Evolutionary conservation across 2,888 invertebrate species (phyloP).

Genomic region (Oxyteleia sp.): DNA sequence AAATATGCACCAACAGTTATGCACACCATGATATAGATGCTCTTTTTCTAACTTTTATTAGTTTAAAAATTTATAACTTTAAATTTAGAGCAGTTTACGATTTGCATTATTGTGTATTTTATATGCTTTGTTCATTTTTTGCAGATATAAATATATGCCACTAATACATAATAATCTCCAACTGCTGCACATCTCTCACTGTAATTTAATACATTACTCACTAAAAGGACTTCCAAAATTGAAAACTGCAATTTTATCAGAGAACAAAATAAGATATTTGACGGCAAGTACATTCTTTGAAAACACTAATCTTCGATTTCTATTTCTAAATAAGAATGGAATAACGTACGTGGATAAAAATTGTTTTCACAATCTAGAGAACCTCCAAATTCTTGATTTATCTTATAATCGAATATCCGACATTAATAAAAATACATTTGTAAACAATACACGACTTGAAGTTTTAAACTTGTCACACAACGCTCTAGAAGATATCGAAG

Average conservation of each 20-base stretch:
- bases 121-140: not conserved
- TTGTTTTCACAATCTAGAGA: slow-evolving; percentile 89
- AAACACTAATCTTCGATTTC: slow-evolving; percentile 89
- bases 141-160: slow-evolving; percentile 78
- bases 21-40: too few relatives aligned
- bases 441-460: slow-evolving; percentile 89
- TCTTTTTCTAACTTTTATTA: too few relatives aligned
- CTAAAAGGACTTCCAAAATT: slow-evolving; percentile 90
- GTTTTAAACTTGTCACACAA: slow-evolving; percentile 77
- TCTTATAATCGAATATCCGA: slow-evolving; percentile 91
- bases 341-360: slow-evolving; percentile 89
- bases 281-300: slow-evolving; percentile 89
- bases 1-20: too few relatives aligned
- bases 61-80: too few relatives aligned
- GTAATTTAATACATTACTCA: slow-evolving; percentile 82
- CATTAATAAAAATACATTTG: slow-evolving; percentile 89
- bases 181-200: slow-evolving; percentile 82
- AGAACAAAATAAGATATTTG: slow-evolving; percentile 90
- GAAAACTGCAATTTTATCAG: slow-evolving; percentile 89
- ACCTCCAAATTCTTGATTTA: slow-evolving; percentile 90
- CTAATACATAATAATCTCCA: slow-evolving; percentile 81
- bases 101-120: too few relatives aligned
- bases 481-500: slow-evolving; percentile 6
- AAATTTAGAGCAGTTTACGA: too few relatives aligned
- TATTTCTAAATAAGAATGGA: slow-evolving; percentile 91